Evolutionary conservation across 2,113 vertebrate species (phyloP).

Genomic region (Orycteropus afer): DNA sequence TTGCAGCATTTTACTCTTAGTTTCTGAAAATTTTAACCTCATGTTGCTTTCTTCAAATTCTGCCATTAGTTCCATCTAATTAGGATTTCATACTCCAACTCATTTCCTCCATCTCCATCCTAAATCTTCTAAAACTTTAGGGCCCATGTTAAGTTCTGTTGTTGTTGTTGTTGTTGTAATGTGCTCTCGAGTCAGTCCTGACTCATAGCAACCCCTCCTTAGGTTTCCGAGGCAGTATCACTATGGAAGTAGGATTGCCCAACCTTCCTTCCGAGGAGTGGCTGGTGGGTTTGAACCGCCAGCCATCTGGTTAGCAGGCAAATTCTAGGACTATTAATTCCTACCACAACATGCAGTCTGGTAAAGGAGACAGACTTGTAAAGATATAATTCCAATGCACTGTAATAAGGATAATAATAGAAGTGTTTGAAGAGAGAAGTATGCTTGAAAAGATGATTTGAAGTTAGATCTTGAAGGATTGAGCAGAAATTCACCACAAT

Average conservation of each 20-base stretch:
- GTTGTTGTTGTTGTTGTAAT: no score
- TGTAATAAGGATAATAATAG: not conserved
- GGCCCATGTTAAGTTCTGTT: conserved; percentile 3
- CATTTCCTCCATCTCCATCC: not conserved
- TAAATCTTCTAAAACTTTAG: conserved; percentile 54
- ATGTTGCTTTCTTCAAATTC: not conserved
- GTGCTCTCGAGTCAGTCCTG: no score
- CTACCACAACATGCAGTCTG: conserved; percentile 1
- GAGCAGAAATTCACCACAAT: not conserved
- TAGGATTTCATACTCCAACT: conserved; percentile 56
- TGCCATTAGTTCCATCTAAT: conserved; percentile 40
- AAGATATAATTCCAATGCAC: not conserved
- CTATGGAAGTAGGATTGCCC: no score
- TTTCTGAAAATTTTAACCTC: conserved; percentile 39
- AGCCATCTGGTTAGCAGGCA: no score
- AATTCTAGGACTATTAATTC: conserved; percentile 48
- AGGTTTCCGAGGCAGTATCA: no score
- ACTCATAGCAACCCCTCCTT: no score
- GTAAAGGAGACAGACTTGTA: conserved; percentile 31
- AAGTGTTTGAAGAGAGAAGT: conserved; percentile 9
- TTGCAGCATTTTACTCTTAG: not conserved
- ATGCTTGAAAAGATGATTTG: not conserved
- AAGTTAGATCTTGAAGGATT: not conserved
- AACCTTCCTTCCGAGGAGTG: no score
- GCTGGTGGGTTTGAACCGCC: no score